phyloP scores from a whole-genome alignment of 2,113 vertebrate genomes.

The Stegostoma tigrinum region DNA sequence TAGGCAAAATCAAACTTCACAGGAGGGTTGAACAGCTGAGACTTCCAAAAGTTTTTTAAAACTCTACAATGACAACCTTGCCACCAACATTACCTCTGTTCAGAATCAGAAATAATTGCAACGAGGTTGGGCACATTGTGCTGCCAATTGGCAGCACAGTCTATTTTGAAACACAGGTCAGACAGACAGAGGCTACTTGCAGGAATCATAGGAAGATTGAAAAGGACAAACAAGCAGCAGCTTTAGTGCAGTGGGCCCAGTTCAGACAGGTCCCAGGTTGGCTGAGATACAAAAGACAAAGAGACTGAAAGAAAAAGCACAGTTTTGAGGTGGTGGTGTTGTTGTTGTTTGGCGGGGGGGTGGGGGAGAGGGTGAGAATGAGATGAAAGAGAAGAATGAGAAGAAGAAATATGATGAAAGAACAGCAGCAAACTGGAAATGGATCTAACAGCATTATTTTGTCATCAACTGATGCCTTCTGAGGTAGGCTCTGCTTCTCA shows the following conservation, averaged over 20 bases:
- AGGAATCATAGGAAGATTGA: not conserved
- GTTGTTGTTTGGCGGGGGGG: too few relatives aligned
- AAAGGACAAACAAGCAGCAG: not conserved
- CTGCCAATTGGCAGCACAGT: not conserved
- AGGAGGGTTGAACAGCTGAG: not conserved
- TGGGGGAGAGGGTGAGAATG: too few relatives aligned
- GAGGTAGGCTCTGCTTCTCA: not conserved
- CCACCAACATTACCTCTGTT: not conserved
- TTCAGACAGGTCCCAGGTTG: not conserved
- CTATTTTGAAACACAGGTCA: not conserved
- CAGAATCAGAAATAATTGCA: conserved; percentile 5
- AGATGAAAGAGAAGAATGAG: not conserved
- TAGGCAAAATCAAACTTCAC: not conserved
- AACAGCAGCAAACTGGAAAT: not conserved
- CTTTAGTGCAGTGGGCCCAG: not conserved
- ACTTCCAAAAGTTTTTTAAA: not conserved
- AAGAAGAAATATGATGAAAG: not conserved
- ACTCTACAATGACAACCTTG: not conserved
- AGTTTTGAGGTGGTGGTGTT: too few relatives aligned
- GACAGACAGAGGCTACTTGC: not conserved
- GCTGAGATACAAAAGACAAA: too few relatives aligned
- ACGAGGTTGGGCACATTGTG: not conserved
- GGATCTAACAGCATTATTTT: not conserved
- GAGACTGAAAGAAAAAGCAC: not conserved
- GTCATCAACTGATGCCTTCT: not conserved